Conservation (phyloP, 2,888 invertebrate genomes). For the Lithophane ornitopus region DNA sequence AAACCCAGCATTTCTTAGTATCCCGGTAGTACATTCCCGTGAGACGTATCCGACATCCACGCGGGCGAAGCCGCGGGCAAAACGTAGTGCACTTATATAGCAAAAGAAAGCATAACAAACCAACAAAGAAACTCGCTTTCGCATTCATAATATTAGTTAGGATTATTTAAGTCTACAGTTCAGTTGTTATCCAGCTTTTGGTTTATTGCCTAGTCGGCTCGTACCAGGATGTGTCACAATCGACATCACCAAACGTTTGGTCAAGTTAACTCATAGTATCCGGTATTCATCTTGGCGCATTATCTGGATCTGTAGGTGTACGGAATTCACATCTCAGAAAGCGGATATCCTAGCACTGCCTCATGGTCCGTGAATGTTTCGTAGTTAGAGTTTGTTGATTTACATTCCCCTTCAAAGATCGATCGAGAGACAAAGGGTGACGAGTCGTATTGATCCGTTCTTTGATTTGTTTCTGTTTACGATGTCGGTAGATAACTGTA, state of each 20-base stretch:
- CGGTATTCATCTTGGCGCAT: not conserved
- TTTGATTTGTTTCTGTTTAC: conserved; percentile 1
- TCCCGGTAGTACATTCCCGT: too few relatives aligned
- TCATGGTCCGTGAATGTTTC: not conserved
- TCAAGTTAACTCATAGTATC: conserved; percentile 11
- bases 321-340: not conserved
- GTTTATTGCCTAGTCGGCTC: not conserved
- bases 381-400: conserved; percentile 7
- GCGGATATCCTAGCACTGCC: not conserved
- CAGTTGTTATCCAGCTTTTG: not conserved
- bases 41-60: too few relatives aligned
- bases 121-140: too few relatives aligned
- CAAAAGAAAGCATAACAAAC: too few relatives aligned
- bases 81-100: too few relatives aligned
- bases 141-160: too few relatives aligned
- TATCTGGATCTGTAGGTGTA: not conserved
- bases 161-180: not conserved
- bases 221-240: conserved; percentile 6
- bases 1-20: too few relatives aligned
- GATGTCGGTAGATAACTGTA: not conserved
- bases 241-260: conserved; percentile 4
- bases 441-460: not conserved
- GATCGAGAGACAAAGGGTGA: conserved; percentile 28
- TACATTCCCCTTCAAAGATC: conserved; percentile 6
- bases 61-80: too few relatives aligned